These are phyloP conservation scores for Styela clava DNA, from an alignment of 23 tunicate genomes.

Conservation along the genomic window DNA sequence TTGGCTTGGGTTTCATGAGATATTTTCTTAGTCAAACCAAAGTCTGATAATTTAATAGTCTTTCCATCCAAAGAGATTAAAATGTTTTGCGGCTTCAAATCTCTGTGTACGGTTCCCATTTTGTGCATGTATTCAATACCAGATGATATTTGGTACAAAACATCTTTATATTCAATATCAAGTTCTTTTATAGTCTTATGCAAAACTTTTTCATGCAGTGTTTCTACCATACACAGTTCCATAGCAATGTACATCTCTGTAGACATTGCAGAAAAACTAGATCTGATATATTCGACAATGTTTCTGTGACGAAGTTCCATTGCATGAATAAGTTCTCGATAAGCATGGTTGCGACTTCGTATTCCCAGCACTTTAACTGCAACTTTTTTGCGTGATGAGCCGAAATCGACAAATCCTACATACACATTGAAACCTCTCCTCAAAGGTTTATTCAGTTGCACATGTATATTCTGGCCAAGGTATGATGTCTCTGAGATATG, in stretches of 20 bases:
- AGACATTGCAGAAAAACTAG: neutral
- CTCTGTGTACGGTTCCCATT: neutral
- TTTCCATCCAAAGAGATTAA: neutral
- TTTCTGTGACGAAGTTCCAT: neutral
- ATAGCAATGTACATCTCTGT: neutral
- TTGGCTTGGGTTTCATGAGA: neutral
- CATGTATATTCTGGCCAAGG: neutral
- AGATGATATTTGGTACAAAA: neutral
- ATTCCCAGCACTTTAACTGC: neutral
- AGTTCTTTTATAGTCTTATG: neutral
- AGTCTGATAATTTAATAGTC: neutral
- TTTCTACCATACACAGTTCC: neutral
- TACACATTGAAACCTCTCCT: neutral
- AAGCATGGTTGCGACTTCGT: neutral
- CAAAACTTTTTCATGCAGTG: neutral
- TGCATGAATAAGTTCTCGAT: neutral
- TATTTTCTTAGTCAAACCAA: neutral
- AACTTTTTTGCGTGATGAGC: neutral
- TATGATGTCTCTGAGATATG: too few species aligned
- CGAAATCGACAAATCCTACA: neutral
- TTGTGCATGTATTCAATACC: neutral
- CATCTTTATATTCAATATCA: neutral
- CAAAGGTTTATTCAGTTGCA: neutral
- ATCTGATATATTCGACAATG: neutral
- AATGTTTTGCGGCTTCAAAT: neutral